Evolutionary conservation across 2,797 vertebrate genomes (phyloP).

Genomic region (Sebastiscus tertius): DNA sequence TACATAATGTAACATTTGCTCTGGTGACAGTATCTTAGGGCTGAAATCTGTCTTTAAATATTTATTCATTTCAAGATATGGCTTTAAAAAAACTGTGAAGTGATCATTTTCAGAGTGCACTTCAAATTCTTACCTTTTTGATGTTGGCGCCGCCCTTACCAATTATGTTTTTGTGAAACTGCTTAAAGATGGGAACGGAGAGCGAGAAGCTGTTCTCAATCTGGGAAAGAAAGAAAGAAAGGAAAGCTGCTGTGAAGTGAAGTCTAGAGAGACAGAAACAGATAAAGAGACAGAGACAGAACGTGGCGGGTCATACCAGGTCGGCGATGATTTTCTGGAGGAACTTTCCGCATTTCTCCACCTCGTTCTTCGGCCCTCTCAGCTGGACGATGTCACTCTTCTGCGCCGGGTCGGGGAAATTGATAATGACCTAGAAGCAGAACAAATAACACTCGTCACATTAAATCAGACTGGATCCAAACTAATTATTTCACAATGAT

Average conservation of each 20-base stretch:
- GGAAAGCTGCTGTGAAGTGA: neutral
- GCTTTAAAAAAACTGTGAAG: neutral
- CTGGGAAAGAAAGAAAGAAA: slow-evolving; percentile 53
- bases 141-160: slow-evolving; percentile 88
- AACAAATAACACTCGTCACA: neutral
- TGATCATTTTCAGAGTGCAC: neutral
- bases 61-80: rapidly evolving
- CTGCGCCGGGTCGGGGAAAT: slow-evolving; percentile 86
- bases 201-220: slow-evolving; percentile 87
- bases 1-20: neutral
- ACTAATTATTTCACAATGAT: neutral
- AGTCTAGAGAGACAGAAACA: neutral
- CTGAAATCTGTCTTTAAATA: neutral
- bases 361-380: slow-evolving; percentile 86
- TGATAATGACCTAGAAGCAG: slow-evolving; percentile 84
- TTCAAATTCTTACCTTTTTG: slow-evolving; percentile 80
- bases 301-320: slow-evolving; percentile 69
- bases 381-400: slow-evolving; percentile 88
- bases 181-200: slow-evolving; percentile 87
- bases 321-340: slow-evolving; percentile 85
- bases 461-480: neutral
- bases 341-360: slow-evolving; percentile 88
- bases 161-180: slow-evolving; percentile 90
- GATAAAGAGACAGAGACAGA: rapidly evolving
- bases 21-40: neutral